Evolutionary conservation across 2,888 invertebrate species (phyloP), one percentile per base, ranked within the genome.

Genomic region (Parnassius mnemosyne): DNA sequence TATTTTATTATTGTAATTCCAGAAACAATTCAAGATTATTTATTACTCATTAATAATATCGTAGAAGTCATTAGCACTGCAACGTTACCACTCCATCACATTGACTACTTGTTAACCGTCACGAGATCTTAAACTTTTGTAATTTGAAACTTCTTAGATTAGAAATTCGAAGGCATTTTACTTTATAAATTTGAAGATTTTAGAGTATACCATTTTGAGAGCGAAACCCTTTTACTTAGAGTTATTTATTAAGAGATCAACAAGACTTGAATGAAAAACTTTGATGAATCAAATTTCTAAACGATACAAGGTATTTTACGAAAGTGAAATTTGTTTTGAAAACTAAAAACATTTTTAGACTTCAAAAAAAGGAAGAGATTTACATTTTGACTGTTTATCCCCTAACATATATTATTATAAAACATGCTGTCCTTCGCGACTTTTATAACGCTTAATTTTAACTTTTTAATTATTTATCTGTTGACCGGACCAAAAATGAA

Each of bases 61-160:
- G 34, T 7, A 34, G 7, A 34, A 34, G 5, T 34, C 34, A 34
- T 34, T 34, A 34, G 7, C 34, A 34, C 34, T 34, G 58, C 60
- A 55, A 57, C 53, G 53, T 51, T 53, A 57, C 77, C 77, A 81
- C 77, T 84, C 80, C 76, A 77, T 66, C 78, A 80, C 79, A 72
- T 80, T 81, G 67, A 71, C 80, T 79, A 73, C 81, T 79, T 80
- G 80, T 83, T 80, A 85, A 84, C 81, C 83, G 87, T 84, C 87
- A 86, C 87, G 85, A 86, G 84, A 81, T 78, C 84, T 84, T 61
- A 61, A 61, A 61, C 55, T 61, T 61, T 61, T 51, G 55, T 56
- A 51, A 61, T 61, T 61, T 46, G 46, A 52, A 61, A 61, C 55
- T 61, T 61, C 56, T 61, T 56, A 52, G 25, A 61, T 61, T 55